Evolutionary conservation across 2,113 vertebrate species (phyloP), one percentile per base, ranked within the genome.

Genomic region (Saiga tatarica): DNA sequence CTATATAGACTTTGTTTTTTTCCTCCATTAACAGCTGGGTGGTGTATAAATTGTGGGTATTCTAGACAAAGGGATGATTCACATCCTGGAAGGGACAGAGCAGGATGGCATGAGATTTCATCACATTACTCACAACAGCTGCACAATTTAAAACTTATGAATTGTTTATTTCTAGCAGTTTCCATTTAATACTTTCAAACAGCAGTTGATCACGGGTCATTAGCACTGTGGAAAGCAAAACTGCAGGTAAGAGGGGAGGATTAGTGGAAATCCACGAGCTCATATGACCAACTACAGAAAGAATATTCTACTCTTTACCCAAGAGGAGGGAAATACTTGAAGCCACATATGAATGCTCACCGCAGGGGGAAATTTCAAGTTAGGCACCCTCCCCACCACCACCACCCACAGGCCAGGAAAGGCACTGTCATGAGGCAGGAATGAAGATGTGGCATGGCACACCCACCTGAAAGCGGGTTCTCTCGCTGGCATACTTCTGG

Each of bases 401-500:
- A 74, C 12, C 39, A 26, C 12, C 45, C 26, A 28, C 10, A 42
- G 36, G 95, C 28, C 50, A 87, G 57, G 19, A 83, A 47, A 52
- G 42, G 71, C 4, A 33, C 25, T 50, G 42, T 19, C 4, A 1
- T 33, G 50, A 30, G 4, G 26, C 8, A 13, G 13, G 26, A 47
- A 2, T 33, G 53, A 16, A 33, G 62, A 26, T 33, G 53, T 0
- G 23, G 15, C 0, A 1, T 92, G 42, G 39, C 23, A 1, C n/a
- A 89, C 98, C 13, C 96, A 99, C 99, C 99, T 99, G 99, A 97
- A 99, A 99, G 55, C 99, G 99, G 4, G 99, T 99, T 96, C 99
- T 99, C 98, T 99, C 99, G 0, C 99, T 99, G 98, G 99, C 99
- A 0, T 99, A 99, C 98, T 99, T 99, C 98, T 99, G 99, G 98